phyloP scores from a whole-genome alignment of 2,113 vertebrate species.

The Notothenia rossii region DNA sequence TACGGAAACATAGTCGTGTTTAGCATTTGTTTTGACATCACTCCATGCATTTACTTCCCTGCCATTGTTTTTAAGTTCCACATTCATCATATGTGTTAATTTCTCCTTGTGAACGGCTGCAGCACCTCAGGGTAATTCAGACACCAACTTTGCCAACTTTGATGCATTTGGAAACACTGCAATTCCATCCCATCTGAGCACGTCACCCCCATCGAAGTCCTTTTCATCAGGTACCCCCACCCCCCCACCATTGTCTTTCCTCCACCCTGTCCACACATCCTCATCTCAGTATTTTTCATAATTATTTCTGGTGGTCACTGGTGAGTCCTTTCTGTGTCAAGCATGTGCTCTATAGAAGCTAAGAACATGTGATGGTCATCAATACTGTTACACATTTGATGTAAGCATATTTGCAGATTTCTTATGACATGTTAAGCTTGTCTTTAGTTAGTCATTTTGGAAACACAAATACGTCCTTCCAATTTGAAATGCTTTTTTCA shows the following conservation, averaged over 20 bases:
- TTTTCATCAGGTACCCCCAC: slow-evolving; percentile 80
- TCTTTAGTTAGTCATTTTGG: background rate
- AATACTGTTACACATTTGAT: slow-evolving; percentile 1
- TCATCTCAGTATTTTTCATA: background rate
- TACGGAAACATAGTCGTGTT: background rate
- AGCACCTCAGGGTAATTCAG: slow-evolving; percentile 94
- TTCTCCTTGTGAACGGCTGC: slow-evolving; percentile 85
- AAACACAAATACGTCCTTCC: background rate
- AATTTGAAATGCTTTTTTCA: background rate
- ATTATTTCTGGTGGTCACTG: slow-evolving; percentile 26
- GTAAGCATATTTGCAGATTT: slow-evolving; percentile 3
- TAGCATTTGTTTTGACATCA: slow-evolving; percentile 83
- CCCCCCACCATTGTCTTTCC: slow-evolving; percentile 76
- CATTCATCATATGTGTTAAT: slow-evolving; percentile 64
- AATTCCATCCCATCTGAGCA: slow-evolving; percentile 90
- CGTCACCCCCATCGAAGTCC: slow-evolving; percentile 93
- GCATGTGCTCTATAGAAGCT: background rate
- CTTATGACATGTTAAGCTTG: background rate
- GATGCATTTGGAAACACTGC: slow-evolving; percentile 97
- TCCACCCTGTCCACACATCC: slow-evolving; percentile 74
- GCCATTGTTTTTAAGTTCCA: slow-evolving; percentile 54
- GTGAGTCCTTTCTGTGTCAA: background rate
- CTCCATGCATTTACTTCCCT: slow-evolving; percentile 39
- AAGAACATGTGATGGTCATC: background rate
- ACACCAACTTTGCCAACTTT: slow-evolving; percentile 99